Evolutionary conservation across 1,140 invertebrate species (phyloP), one percentile per base, ranked within the genome.

Genomic region (Piezodorus guildinii): DNA sequence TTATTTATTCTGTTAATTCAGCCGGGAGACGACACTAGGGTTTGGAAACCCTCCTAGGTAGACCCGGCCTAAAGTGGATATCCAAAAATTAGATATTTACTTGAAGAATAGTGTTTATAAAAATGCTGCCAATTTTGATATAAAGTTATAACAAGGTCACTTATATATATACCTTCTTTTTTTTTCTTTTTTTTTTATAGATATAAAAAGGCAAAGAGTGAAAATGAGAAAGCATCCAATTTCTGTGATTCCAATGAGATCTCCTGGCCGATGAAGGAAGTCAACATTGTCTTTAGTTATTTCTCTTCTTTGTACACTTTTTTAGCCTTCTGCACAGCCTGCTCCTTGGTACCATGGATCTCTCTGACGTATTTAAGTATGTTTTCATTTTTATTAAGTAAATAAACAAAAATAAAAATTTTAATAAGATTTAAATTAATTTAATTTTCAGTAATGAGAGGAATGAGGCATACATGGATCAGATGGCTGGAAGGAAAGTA

Each of bases 401-500:
- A 6, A 56, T 27, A 25, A 56, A 56, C 1, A 56, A 25, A 10
- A 4, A 56, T 23, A 56, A 27, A 23, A 27, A 56, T 1, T 10
- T n/a, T n/a, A n/a, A n/a, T 16, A n/a, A 23, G 23, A 25, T 17
- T 9, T 25, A 5, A 4, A n/a, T 19, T 49, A 17, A 17, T 6
- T 49, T 19, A 49, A 21, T 17, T 49, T 6, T 39, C 34, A 39
- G 34, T 39, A 10, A 39, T 39, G 34, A 39, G 34, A 39, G 34
- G 34, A 39, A 23, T 21, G 52, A 56, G 71, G 69, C 72, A 60
- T 67, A 67, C 67, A 69, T 78, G 43, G 75, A 67, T 79, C 39
- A 73, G 73, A 62, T 68, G 77, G 44, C 70, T 84, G 10, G 76
- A 79, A 43, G 78, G 77, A 65, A 75, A 76, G 65, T 82, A 80